Percentiles rank a stretch among this genome's conserved stretches.
Evolutionary conservation across 2,113 vertebrate species (phyloP).

Genomic region (Boulengeromyrus knoepffleri): DNA sequence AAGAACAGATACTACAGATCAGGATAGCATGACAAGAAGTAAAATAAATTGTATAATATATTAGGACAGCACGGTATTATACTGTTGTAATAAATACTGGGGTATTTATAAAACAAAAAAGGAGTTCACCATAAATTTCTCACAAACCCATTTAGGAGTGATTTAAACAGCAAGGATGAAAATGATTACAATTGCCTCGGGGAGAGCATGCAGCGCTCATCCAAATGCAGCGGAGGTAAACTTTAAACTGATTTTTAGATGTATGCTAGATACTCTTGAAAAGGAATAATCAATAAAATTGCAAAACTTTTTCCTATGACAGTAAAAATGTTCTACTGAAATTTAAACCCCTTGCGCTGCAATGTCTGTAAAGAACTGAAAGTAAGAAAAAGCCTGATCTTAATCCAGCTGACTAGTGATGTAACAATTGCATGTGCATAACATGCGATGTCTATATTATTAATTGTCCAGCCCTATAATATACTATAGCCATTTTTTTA

Average conservation of each 20-base stretch:
- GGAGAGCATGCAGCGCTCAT: no score
- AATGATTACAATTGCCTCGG: background rate
- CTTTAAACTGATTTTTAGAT: background rate
- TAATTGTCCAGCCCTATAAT: background rate
- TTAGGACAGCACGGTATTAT: background rate
- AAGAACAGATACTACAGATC: background rate
- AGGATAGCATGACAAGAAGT: background rate
- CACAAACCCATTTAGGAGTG: background rate
- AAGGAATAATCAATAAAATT: background rate
- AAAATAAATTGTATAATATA: background rate
- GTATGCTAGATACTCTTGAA: background rate
- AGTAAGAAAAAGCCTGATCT: background rate
- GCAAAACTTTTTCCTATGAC: background rate
- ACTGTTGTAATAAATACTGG: background rate
- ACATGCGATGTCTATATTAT: background rate
- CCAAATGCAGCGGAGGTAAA: no score
- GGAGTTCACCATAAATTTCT: background rate
- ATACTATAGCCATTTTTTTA: background rate
- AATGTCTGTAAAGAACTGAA: background rate
- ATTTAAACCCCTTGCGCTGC: background rate
- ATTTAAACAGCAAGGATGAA: background rate
- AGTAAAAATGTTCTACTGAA: background rate
- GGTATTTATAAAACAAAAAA: background rate
- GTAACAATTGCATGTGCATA: background rate
- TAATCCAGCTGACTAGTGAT: background rate